Conservation (phyloP, 2,888 invertebrate genomes). For the Dioctria rufipes region DNA sequence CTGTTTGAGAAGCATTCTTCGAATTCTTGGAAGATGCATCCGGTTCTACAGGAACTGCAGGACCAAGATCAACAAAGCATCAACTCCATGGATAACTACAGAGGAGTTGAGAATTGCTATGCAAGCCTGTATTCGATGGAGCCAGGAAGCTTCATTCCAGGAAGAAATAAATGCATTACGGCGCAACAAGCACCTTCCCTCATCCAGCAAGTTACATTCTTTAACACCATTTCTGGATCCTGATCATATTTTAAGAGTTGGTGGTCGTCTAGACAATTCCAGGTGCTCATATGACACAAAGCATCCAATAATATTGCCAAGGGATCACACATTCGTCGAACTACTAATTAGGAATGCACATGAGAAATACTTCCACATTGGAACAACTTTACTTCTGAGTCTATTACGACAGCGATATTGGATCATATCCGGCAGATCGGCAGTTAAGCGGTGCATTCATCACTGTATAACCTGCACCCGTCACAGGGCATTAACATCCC, state of each 20-base stretch:
- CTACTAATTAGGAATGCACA: background rate
- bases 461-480: background rate
- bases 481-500: background rate
- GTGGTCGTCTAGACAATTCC: background rate
- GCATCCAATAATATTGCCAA: background rate
- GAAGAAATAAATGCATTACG: background rate
- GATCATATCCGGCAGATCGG: background rate
- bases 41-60: background rate
- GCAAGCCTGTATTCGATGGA: background rate
- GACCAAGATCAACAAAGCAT: background rate
- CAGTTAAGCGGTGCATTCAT: background rate
- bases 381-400: background rate
- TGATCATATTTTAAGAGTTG: background rate
- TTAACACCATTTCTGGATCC: slow-evolving; percentile 4
- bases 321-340: background rate
- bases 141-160: background rate
- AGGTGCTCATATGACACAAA: background rate
- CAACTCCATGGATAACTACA: background rate
- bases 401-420: background rate
- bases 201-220: background rate
- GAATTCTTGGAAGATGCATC: background rate
- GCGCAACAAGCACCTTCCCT: background rate
- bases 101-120: background rate
- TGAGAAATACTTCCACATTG: background rate
- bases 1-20: background rate